Conservation (phyloP, 2,888 invertebrate genomes). For the Dichetophora obliterata region DNA sequence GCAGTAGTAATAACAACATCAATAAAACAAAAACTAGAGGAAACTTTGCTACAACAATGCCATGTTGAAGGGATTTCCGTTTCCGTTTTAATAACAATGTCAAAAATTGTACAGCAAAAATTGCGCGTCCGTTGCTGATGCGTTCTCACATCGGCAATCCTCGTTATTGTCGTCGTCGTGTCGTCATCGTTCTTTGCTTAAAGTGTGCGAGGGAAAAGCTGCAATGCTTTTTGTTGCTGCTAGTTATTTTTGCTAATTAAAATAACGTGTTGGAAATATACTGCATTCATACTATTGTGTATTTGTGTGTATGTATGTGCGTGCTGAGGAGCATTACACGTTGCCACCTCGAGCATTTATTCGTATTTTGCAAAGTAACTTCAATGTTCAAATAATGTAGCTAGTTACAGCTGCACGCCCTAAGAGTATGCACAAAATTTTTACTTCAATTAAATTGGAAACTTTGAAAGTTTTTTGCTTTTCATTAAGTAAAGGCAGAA, state of each 20-base stretch:
- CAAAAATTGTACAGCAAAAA: conserved; percentile 20
- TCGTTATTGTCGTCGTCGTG: not conserved
- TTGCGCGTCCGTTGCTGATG: not conserved
- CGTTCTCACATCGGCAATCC: not conserved
- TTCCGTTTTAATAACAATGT: conserved; percentile 34
- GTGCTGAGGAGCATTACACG: not conserved
- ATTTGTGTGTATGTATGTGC: conserved; percentile 23
- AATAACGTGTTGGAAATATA: conserved; percentile 27
- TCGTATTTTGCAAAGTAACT: conserved; percentile 7
- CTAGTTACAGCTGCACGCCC: too few species aligned
- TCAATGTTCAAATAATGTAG: too few species aligned
- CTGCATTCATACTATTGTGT: conserved; percentile 42
- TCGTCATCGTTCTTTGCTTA: not conserved
- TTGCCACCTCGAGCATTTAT: conserved; percentile 20
- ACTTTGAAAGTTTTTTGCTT: too few species aligned
- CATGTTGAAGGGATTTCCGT: conserved; percentile 24
- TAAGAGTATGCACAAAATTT: too few species aligned
- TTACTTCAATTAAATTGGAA: too few species aligned
- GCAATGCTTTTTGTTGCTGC: not conserved
- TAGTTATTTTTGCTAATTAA: conserved; percentile 29
- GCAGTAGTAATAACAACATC: not conserved
- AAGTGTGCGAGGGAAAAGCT: not conserved
- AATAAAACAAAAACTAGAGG: not conserved
- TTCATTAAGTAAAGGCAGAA: too few species aligned
- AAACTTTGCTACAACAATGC: not conserved